phyloP scores from a whole-genome alignment of 1,140 invertebrate species.

The Achatina immaculata region DNA sequence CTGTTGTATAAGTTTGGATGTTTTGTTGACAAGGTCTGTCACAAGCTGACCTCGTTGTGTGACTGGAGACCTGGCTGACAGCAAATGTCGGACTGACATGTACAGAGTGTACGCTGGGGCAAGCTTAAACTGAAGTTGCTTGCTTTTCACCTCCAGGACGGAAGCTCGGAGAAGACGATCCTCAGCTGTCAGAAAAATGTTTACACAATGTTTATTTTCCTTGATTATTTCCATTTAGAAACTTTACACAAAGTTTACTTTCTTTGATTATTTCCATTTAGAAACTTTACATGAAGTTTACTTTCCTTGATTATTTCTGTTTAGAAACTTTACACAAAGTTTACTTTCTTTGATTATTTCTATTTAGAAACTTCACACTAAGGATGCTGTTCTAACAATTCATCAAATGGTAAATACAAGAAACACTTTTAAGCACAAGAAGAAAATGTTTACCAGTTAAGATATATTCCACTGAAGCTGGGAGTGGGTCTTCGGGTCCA shows the following conservation, averaged over 20 bases:
- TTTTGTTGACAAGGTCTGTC: conserved; percentile 89
- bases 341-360: no score
- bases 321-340: no score
- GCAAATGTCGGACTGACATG: conserved; percentile 88
- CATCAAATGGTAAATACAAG: no score
- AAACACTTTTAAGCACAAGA: no score
- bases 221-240: no score
- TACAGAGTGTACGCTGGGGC: conserved; percentile 96
- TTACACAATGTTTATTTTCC: no score
- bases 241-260: no score
- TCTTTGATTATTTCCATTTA: no score
- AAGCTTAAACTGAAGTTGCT: conserved; percentile 76
- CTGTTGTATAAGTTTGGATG: conserved; percentile 87
- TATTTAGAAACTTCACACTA: no score
- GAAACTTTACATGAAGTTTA: no score
- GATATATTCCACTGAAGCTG: conserved; percentile 94
- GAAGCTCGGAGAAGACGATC: conserved; percentile 89
- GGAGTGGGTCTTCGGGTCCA: conserved; percentile 79
- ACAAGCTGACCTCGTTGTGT: conserved; percentile 91
- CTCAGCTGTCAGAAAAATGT: conserved; percentile 79
- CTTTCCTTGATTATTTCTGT: no score
- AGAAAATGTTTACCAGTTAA: conserved; percentile 81
- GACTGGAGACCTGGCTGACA: conserved; percentile 94
- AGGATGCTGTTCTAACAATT: no score
- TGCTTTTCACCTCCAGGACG: conserved; percentile 84